Conservation (phyloP, 2,888 invertebrate species). For the Disparrhopalites patrizii region DNA sequence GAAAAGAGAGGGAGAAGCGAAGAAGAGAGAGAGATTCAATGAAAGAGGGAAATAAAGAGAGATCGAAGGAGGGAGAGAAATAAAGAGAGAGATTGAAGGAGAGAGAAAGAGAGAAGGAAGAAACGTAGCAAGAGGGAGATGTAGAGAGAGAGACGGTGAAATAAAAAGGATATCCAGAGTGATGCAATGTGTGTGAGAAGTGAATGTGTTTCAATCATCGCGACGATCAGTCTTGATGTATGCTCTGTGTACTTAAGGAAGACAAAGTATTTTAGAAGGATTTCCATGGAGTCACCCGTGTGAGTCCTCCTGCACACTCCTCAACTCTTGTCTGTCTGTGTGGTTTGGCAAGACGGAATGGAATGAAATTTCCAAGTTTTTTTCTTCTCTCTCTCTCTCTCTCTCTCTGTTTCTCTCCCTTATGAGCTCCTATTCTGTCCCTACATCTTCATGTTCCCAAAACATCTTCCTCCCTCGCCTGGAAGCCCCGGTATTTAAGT, state of each 20-base stretch:
- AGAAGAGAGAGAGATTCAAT: slow-evolving; percentile 17
- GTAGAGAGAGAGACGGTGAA: background rate
- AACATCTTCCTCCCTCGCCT: background rate
- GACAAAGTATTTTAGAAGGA: background rate
- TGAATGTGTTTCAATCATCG: slow-evolving; percentile 23
- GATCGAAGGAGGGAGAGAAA: background rate
- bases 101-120: background rate
- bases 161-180: background rate
- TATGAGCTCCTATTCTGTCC: background rate
- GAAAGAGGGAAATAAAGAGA: background rate
- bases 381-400: background rate
- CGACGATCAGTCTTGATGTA: slow-evolving; percentile 8
- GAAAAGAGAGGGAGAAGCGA: background rate
- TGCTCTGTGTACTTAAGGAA: slow-evolving; percentile 12
- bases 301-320: background rate
- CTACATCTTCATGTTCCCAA: background rate
- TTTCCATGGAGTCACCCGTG: background rate
- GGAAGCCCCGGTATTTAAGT: background rate
- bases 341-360: slow-evolving; percentile 5
- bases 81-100: background rate
- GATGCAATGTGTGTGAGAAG: background rate
- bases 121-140: background rate
- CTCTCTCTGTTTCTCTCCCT: background rate
- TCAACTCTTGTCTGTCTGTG: background rate
- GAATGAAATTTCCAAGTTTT: background rate